Conservation (phyloP, 2,113 vertebrate genomes). For the Tinamus guttatus region DNA sequence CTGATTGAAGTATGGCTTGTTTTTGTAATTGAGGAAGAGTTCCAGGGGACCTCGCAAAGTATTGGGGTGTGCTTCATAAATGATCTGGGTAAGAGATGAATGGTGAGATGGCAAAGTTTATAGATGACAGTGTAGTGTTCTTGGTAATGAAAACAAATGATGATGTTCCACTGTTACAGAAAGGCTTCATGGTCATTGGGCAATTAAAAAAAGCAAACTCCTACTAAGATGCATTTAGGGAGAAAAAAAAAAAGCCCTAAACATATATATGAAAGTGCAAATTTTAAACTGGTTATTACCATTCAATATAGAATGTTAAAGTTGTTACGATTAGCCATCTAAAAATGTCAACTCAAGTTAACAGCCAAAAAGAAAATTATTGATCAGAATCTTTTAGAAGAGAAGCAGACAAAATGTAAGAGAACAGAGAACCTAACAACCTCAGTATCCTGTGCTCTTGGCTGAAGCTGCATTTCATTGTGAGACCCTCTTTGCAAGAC, state of each 20-base stretch:
- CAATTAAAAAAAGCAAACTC: not conserved
- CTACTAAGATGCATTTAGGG: not conserved
- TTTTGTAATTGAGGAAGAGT: not conserved
- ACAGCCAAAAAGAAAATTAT: not conserved
- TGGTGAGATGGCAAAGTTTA: not conserved
- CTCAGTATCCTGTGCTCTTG: not conserved
- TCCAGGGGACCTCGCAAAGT: not conserved
- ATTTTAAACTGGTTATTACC: not conserved
- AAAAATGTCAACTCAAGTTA: not conserved
- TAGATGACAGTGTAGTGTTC: not conserved
- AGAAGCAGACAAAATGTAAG: not conserved
- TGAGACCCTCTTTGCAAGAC: not conserved
- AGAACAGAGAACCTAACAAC: too few relatives aligned
- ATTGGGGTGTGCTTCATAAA: not conserved
- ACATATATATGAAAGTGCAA: not conserved
- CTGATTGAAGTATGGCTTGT: not conserved
- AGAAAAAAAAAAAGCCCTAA: not conserved
- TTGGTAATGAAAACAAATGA: accelerated
- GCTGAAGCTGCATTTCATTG: not conserved
- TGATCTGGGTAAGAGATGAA: not conserved
- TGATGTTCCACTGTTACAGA: not conserved
- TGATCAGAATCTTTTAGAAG: not conserved
- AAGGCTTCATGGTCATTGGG: not conserved
- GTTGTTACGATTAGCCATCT: not conserved
- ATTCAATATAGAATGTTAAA: not conserved